Evolutionary conservation across 2,113 vertebrate species (phyloP), one percentile per base, ranked within the genome.

Genomic region (Isichthys henryi): DNA sequence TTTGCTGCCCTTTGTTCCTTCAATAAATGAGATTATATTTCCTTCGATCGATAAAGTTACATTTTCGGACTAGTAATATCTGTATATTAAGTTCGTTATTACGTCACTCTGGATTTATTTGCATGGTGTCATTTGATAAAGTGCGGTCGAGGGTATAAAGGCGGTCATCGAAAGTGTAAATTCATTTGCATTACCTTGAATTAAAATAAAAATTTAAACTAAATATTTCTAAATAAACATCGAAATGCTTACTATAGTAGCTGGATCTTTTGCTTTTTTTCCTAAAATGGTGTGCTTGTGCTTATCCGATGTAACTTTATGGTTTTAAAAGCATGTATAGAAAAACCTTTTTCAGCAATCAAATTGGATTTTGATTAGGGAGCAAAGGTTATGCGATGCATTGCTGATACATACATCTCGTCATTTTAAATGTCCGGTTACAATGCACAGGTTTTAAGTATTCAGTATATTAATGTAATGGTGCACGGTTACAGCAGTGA

Each of bases 401-500:
- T 39, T 52, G 27, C 17, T 82, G 49, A 88, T 82, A 6, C 31
- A 23, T 46, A 35, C n/a, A 35, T 35, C 11, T 31, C 49, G 27
- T 49, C 48, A 3, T 70, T 52, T 13, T 77, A 52, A 53, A 80
- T 74, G 58, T 15, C 45, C 45, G 43, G 9, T 88, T 80, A 53
- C 46, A 27, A 77, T 88, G 88, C 48, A 45, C 39, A 82, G 27
- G 43, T 23, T 27, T 77, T n/a, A 27, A 77, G 39, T 31, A 56
- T 87, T 35, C 10, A 58, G 90, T 84, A 90, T 90, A 92, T 86
- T 88, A 83, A 88, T 90, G 92, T 89, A 90, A 92, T 80, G 90
- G 90, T 90, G 92, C 91, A 92, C 92, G 87, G 93, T 92, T 90
- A 88, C 58, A 90, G 85, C 91, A 90, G 93, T 92, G 90, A 93